phyloP scores from a whole-genome alignment of 2,797 vertebrate genomes.

The Sebastes diaconus region DNA sequence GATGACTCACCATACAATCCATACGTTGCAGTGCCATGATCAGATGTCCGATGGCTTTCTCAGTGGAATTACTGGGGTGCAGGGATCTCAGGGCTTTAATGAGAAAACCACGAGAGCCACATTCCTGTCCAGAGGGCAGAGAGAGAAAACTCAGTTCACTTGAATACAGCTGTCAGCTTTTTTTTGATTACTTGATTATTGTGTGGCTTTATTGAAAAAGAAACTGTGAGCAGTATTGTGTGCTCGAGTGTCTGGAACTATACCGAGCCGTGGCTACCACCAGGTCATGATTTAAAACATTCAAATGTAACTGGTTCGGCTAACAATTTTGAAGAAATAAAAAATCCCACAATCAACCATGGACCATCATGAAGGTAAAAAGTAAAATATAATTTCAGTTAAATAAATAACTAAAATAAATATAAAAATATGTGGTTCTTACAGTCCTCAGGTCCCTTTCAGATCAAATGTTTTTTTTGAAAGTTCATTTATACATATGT shows the following conservation, averaged over 20 bases:
- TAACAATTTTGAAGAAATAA: neutral
- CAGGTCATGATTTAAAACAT: neutral
- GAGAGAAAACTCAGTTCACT: neutral
- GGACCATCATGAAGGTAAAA: neutral
- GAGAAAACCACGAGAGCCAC: neutral
- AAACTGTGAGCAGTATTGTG: neutral
- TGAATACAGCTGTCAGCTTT: neutral
- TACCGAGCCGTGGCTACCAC: neutral
- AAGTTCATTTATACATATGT: neutral
- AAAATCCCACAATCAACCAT: neutral
- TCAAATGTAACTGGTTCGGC: neutral
- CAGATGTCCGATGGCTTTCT: accelerated
- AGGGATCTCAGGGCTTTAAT: neutral
- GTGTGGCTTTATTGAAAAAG: neutral
- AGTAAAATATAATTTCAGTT: neutral
- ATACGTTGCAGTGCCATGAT: accelerated
- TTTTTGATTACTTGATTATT: neutral
- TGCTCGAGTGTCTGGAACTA: neutral
- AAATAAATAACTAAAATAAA: neutral
- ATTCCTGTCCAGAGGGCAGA: slow-evolving; percentile 17
- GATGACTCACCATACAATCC: accelerated
- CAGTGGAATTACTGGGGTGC: accelerated
- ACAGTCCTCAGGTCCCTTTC: too few species aligned
- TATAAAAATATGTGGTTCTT: neutral
- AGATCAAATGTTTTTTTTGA: too few species aligned